Evolutionary conservation across 2,113 vertebrate species (phyloP).

Genomic region (Nycticebus coucang): DNA sequence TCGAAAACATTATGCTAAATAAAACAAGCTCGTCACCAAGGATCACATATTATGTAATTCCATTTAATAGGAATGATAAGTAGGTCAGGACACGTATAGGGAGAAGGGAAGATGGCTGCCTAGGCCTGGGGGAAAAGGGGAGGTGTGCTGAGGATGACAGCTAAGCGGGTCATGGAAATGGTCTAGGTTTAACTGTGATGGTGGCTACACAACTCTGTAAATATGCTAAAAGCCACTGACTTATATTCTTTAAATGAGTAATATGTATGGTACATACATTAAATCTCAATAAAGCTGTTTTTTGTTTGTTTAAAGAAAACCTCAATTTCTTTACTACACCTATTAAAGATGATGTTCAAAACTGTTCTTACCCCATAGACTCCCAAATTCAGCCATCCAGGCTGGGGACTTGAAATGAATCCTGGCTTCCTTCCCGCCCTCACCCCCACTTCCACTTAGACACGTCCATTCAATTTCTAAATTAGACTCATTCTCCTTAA

Average conservation of each 20-base stretch:
- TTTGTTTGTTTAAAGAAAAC: not conserved
- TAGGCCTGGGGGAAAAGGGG: not conserved
- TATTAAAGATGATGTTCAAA: not conserved
- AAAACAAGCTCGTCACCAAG: not conserved
- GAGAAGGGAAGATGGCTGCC: not conserved
- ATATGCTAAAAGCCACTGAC: not conserved
- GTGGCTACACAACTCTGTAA: too few species aligned
- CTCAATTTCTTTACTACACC: not conserved
- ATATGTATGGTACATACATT: not conserved
- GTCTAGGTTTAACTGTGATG: not conserved
- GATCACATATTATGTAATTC: not conserved
- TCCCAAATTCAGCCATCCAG: not conserved
- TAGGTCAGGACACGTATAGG: not conserved
- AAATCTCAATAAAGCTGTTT: not conserved
- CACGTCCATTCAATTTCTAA: not conserved
- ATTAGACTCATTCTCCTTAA: not conserved
- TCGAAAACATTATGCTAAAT: not conserved
- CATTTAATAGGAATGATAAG: not conserved
- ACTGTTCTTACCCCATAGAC: not conserved
- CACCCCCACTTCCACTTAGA: not conserved
- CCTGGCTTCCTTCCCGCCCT: not conserved
- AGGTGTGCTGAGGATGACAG: not conserved
- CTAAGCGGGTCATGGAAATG: not conserved
- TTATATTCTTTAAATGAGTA: not conserved
- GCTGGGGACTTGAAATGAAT: not conserved